phyloP scores from a whole-genome alignment of 2,113 vertebrate genomes.

The Nannospalax galili region DNA sequence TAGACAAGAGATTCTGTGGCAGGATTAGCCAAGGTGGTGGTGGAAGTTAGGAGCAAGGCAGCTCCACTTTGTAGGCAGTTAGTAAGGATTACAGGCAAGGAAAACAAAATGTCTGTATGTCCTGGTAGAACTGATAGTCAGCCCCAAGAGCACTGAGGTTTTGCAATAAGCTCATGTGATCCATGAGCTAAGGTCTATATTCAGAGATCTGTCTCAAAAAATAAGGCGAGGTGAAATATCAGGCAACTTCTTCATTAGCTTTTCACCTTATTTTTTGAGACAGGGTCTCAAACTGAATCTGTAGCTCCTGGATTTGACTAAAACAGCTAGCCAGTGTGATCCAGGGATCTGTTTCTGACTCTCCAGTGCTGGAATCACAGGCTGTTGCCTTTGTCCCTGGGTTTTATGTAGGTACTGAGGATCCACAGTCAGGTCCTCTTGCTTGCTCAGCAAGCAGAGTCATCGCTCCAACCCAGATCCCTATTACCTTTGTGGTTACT shows the following conservation, averaged over 20 bases:
- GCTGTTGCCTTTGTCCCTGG: no score
- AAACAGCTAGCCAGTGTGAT: background rate
- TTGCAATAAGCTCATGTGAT: background rate
- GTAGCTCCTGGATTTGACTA: background rate
- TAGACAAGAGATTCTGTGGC: background rate
- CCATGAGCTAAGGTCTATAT: no score
- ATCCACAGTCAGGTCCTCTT: no score
- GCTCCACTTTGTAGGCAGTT: background rate
- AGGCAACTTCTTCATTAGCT: background rate
- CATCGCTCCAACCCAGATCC: background rate
- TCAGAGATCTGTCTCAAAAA: no score
- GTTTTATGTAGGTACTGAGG: no score
- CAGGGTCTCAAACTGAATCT: background rate
- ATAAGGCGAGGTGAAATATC: no score
- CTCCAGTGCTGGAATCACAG: no score
- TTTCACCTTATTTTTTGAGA: background rate
- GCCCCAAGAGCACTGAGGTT: background rate
- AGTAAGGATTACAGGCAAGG: background rate
- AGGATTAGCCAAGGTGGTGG: background rate
- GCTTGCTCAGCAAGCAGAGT: no score
- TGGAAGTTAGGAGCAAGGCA: background rate
- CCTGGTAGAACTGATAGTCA: background rate
- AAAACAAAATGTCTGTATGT: background rate
- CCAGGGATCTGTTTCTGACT: background rate
- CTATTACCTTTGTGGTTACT: background rate